Evolutionary conservation across 2,797 vertebrate species (phyloP), one percentile per base, ranked within the genome.

Genomic region (Danio tinwini): DNA sequence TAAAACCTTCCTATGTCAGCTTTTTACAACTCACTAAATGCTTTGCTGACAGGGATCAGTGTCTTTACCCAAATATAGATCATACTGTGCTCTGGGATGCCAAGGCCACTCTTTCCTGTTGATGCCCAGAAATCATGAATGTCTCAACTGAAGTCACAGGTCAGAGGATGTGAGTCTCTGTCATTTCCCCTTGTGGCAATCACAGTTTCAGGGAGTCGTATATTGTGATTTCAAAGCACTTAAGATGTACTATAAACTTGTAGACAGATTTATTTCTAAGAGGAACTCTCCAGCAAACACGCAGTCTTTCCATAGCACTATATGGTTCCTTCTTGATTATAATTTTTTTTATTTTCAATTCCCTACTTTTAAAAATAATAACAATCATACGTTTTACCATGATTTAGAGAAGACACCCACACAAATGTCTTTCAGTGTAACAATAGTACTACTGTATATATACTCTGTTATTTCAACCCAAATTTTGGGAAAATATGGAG

Each of bases 21-120:
- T 58, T 63, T 55, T 19, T 62, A 62, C 39, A 39, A 61, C 21
- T 49, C 19, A 37, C 11, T 42, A 49, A 72, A 44, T 72, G 10
- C 12, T 59, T 21, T 16, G 39, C 39, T 59, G 42, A 74, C 44
- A 37, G 6, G 47, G 29, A 39, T 52, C 45, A 5, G 50, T 52
- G 77, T 45, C 71, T n/a, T 67, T 63, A 61, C 16, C 72, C 81
- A 78, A 53, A 78, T 58, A 78, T 78, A 69, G 62, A 79, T 55
- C 74, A 16, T 17, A 62, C 44, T n/a, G 62, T 69, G 50, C 45
- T 39, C 44, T n/a, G 44, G 13, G 65, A 73, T 83, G 76, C 84
- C 76, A 89, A 91, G 83, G 84, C 84, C 81, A 71, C 82, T 83
- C 83, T 91, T 93, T 95, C 94, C 93, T 95, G 93, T 93, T 93